A percentile compares a stretch with the other conserved stretches of the same genome.
phyloP scores from a whole-genome alignment of 1,140 invertebrate species.

The Drosophila kanapiae region DNA sequence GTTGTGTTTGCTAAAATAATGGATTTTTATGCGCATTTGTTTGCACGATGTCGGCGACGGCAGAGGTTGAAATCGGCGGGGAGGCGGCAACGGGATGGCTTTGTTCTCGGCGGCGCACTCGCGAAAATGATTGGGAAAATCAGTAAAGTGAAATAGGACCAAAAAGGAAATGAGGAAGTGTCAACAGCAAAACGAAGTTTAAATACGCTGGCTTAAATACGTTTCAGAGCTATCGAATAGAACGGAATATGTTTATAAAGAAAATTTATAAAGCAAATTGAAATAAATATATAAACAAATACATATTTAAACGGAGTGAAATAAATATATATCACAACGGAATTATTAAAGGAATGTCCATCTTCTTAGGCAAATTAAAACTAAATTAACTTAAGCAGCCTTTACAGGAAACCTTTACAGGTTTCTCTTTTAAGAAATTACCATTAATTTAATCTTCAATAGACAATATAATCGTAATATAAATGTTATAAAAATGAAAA shows the following conservation, averaged over 20 bases:
- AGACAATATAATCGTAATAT: no score
- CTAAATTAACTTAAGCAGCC: no score
- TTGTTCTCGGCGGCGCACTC: slow-evolving; percentile 55
- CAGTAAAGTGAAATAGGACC: slow-evolving; percentile 56
- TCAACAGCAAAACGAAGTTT: not conserved
- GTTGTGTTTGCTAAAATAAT: slow-evolving; percentile 78
- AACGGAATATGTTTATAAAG: not conserved
- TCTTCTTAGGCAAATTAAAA: not conserved
- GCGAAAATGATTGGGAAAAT: slow-evolving; percentile 65
- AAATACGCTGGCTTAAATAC: slow-evolving; percentile 7
- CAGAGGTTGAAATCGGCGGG: slow-evolving; percentile 8
- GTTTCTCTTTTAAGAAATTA: no score
- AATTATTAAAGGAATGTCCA: not conserved
- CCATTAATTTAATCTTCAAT: no score
- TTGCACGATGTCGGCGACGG: slow-evolving; percentile 60
- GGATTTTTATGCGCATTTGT: slow-evolving; percentile 80
- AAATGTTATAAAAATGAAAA: no score
- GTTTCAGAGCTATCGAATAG: not conserved
- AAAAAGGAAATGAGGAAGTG: slow-evolving; percentile 23
- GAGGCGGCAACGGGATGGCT: slow-evolving; percentile 39
- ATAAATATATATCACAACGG: not conserved
- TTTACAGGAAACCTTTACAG: no score
- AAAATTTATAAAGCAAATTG: not conserved
- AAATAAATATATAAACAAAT: not conserved
- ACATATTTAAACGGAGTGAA: not conserved